Percentiles rank a stretch among this genome's conserved stretches.
phyloP scores from a whole-genome alignment of 2,888 invertebrate genomes.

The Meiosimyza decipiens region DNA sequence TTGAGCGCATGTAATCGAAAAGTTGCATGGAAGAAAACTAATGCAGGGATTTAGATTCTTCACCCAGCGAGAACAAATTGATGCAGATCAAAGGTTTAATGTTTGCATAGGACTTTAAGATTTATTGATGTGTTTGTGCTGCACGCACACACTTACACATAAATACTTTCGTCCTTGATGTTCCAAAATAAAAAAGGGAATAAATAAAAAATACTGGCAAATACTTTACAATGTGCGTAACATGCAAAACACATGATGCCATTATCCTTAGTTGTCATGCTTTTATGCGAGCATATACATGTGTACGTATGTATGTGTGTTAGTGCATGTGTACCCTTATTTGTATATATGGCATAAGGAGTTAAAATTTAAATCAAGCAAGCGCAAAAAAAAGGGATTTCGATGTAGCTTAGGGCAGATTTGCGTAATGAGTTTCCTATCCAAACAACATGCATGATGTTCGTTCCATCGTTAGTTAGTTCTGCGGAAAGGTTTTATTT shows the following conservation, averaged over 20 bases:
- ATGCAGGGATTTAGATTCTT: slow-evolving; percentile 13
- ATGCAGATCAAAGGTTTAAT: slow-evolving; percentile 35
- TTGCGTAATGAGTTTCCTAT: slow-evolving; percentile 59
- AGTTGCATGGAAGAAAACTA: not conserved
- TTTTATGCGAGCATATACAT: not conserved
- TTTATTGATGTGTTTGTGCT: slow-evolving; percentile 45
- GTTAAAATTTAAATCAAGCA: slow-evolving; percentile 28
- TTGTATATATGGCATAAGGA: slow-evolving; percentile 17
- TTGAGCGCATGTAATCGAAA: no score
- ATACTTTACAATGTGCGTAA: slow-evolving; percentile 18
- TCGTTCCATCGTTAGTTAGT: not conserved
- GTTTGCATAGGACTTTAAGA: slow-evolving; percentile 50
- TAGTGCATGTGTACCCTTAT: not conserved
- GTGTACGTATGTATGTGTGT: not conserved
- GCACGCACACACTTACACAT: not conserved
- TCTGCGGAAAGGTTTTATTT: not conserved
- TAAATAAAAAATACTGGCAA: not conserved
- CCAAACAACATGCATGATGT: slow-evolving; percentile 46
- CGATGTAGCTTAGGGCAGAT: slow-evolving; percentile 54
- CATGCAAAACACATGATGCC: slow-evolving; percentile 10
- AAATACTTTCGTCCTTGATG: slow-evolving; percentile 12
- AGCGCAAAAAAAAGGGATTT: slow-evolving; percentile 47
- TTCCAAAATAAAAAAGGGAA: slow-evolving; percentile 2
- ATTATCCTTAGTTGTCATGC: slow-evolving; percentile 14
- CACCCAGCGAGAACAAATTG: slow-evolving; percentile 18